Evolutionary conservation across 2,888 invertebrate genomes (phyloP), one percentile per base, ranked within the genome.

Genomic region (Chymomyza caudatula): DNA sequence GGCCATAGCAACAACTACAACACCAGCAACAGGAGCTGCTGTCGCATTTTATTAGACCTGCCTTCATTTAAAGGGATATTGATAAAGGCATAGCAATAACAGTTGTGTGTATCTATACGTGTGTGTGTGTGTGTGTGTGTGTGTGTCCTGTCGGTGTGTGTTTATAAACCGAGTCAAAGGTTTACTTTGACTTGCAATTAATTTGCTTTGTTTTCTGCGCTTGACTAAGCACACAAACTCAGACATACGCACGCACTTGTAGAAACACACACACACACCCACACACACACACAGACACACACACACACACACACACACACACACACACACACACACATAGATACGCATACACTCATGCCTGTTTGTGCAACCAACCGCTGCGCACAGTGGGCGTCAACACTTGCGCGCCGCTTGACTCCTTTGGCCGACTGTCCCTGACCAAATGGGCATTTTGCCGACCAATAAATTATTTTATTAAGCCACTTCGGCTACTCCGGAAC

Each of bases 121-220:
- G 2, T 25, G 25, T 8, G 15, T 42, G 25, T 19, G 23, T 17
- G 51, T 55, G 54, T 43, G 43, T 53, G 23, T 54, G 23, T 58
- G 23, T 6, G 49, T 55, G 42, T 49, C 15, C n/a, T n/a, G n/a
- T n/a, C n/a, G n/a, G n/a, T n/a, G n/a, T 43, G 20, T 54, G 52
- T n/a, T 8, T 37, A 17, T 69, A 69, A 62, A 69, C 64, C 60
- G 67, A 72, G 69, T 70, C 78, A 76, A 78, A 75, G 75, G 74
- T 73, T 86, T 62, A 63, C 74, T 83, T 87, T 83, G 86, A 81
- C 87, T 81, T 82, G 85, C 84, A 87, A 87, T 87, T 87, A 87
- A 87, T 87, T 86, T 84, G 87, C 87, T 87, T 87, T 87, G 87
- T 87, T 87, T 76, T 78, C 78, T 79, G 53, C 85, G 71, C 78